Base-by-base conservation (phyloP, 2,113 vertebrate species). In the Mirza zaza region DNA sequence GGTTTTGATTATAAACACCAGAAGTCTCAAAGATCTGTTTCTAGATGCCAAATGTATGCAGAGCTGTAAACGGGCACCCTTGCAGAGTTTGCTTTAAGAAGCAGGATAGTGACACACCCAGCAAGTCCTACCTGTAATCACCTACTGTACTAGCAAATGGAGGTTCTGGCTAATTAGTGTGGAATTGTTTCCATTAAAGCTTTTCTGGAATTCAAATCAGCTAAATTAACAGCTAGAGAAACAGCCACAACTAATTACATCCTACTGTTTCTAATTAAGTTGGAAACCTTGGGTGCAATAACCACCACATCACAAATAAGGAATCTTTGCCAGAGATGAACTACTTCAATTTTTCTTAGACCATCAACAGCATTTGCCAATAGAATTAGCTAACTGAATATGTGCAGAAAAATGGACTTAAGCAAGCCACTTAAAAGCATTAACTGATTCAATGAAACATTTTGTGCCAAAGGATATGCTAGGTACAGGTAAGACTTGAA, bases 1-100 rank as follows among this genome's bases (percentile, higher is more conserved):
- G 98, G 90, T 96, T 98, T 97, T 97, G 93, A 98, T 98, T 98
- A 98, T 2, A 97, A 96, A 82, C 68, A 95, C 77, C 20, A 94
- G 45, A 52, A 86, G 68, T 93, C 95, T 96, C 8, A 86, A 98
- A 98, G 94, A 45, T 97, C 59, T 34, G 79, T 83, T 97, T 97
- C 59, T 93, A 96, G 96, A 93, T 32, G 23, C 90, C 76, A 90
- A 87, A 68, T 2, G 42, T 36, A 90, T n/a, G 63, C 90, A 10
- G 92, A 65, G 67, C 10, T 87, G 84, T 59, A n/a, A 75, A 34
- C 20, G 3, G 68, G 71, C 80, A 23, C 52, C 75, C 13, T 76
- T 20, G 42, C 25, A n/a, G 50, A 95, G 84, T 77, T 42, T 36
- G 15, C 3, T 23, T 48, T 68, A 77, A 94, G 59, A 86, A 57